Evolutionary conservation across 2,888 invertebrate genomes (phyloP).

Genomic region (Zele albiditarsus): DNA sequence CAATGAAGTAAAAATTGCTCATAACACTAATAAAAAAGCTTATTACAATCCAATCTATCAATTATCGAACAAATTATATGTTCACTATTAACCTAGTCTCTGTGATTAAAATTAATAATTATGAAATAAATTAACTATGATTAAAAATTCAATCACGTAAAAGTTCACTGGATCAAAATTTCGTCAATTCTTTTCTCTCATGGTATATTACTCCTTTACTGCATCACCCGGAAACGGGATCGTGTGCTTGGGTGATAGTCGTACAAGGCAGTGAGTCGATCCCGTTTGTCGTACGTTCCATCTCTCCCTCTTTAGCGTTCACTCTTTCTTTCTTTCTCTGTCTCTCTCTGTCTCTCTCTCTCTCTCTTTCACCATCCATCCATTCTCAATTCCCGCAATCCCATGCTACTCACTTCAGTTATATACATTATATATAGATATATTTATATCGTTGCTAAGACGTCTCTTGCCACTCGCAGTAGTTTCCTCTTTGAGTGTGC

Average conservation of each 20-base stretch:
- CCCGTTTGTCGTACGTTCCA: conserved; percentile 34
- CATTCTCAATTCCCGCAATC: conserved; percentile 28
- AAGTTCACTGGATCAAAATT: too few relatives aligned
- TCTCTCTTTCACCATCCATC: conserved; percentile 17
- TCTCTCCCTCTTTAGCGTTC: neutral
- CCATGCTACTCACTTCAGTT: conserved; percentile 7
- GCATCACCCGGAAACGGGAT: conserved; percentile 33
- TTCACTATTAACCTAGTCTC: too few relatives aligned
- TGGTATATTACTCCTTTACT: neutral
- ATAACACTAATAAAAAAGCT: too few relatives aligned
- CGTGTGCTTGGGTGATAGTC: conserved; percentile 27
- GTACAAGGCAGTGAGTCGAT: conserved; percentile 20
- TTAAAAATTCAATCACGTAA: too few relatives aligned
- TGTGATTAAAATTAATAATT: too few relatives aligned
- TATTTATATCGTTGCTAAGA: conserved; percentile 21
- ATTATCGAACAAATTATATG: too few relatives aligned
- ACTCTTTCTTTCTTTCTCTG: neutral
- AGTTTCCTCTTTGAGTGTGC: neutral
- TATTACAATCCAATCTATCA: too few relatives aligned
- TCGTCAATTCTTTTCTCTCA: neutral
- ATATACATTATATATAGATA: neutral
- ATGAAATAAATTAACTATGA: too few relatives aligned
- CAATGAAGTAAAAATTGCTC: too few relatives aligned
- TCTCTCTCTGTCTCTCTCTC: neutral
- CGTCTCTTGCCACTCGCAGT: conserved; percentile 4